Percentiles rank a stretch among this genome's conserved stretches.
Conservation (phyloP, 1,140 invertebrate species). For the Bombus huntii region DNA sequence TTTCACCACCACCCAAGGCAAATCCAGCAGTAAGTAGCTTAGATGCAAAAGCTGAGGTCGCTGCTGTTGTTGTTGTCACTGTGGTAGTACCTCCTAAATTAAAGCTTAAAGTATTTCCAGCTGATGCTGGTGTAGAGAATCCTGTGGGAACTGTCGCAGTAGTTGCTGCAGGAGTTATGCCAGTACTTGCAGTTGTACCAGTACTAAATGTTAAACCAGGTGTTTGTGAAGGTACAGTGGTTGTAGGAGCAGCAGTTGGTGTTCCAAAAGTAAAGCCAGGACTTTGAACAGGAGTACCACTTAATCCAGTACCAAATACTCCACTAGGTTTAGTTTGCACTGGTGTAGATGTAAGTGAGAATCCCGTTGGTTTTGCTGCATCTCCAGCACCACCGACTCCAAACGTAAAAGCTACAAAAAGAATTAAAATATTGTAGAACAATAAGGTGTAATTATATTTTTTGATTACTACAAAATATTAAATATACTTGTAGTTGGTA, state of each 20-base stretch:
- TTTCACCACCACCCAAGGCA: constrained; percentile 20
- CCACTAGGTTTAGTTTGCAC: constrained; percentile 43
- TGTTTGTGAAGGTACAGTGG: constrained; percentile 1
- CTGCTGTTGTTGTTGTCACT: constrained; percentile 57
- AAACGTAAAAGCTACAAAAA: constrained; percentile 33
- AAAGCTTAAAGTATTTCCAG: constrained; percentile 55
- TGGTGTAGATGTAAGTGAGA: constrained; percentile 28
- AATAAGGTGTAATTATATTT: neutral
- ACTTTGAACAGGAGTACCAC: constrained; percentile 29
- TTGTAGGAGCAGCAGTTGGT: constrained; percentile 30
- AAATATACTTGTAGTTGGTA: constrained; percentile 72
- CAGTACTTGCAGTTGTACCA: constrained; percentile 63
- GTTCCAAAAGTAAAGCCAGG: constrained; percentile 58
- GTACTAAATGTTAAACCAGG: constrained; percentile 47
- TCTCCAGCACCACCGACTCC: constrained; percentile 59
- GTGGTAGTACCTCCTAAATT: constrained; percentile 53
- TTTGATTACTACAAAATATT: neutral
- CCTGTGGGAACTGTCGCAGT: constrained; percentile 75
- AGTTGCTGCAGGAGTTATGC: constrained; percentile 47
- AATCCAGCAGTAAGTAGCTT: constrained; percentile 51
- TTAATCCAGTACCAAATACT: constrained; percentile 33
- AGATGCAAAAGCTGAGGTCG: constrained; percentile 64
- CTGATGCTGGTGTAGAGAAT: constrained; percentile 42
- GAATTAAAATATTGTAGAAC: neutral
- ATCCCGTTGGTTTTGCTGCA: constrained; percentile 55